Base-by-base conservation (phyloP, 2,888 invertebrate species). In the Stenichneumon culpator region DNA sequence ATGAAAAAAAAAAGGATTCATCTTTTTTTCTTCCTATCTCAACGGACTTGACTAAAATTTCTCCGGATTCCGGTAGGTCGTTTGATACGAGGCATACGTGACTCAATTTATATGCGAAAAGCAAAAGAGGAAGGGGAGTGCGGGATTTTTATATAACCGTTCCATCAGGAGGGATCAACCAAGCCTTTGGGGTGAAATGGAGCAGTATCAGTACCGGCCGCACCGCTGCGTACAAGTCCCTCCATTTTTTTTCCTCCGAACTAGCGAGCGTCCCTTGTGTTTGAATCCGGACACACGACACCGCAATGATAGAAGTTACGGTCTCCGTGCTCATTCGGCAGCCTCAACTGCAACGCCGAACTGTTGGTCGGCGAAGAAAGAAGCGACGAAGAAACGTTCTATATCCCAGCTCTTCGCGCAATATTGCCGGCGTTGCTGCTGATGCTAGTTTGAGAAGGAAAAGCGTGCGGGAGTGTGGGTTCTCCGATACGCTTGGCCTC, bases 401-500 rank as follows among this genome's bases (percentile, higher is more conserved):
- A 54, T 47, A 72, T 83, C 60, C 54, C 16, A n/a, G 32, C 52
- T 77, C 69, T 80, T 80, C 73, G 68, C 69, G 25, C 63, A 72
- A 80, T 78, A 79, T 79, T 83, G 79, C 77, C 72, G 67, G 52
- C 47, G 79, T 80, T 80, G 54, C 72, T 67, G 39, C 22, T 60
- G 79, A 73, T 69, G 79, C 25, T 28, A 70, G 63, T 77, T 63
- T 50, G 77, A 73, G n/a, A 54, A 79, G 73, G 70, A 78, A 80
- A 69, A 63, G 69, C 63, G 25, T 25, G 57, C 25, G 57, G 63
- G 57, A 32, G 54, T 57, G 52, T 39, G 72, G 57, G 54, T 25
- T 54, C 73, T 36, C n/a, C 52, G 73, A 77, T 82, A 72, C 82
- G 85, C 72, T 84, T 84, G 86, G 79, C 84, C 84, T 81, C 82